These are phyloP conservation scores for Blomia tropicalis DNA, from an alignment of 2,888 invertebrate genomes.

Conservation along the genomic window DNA sequence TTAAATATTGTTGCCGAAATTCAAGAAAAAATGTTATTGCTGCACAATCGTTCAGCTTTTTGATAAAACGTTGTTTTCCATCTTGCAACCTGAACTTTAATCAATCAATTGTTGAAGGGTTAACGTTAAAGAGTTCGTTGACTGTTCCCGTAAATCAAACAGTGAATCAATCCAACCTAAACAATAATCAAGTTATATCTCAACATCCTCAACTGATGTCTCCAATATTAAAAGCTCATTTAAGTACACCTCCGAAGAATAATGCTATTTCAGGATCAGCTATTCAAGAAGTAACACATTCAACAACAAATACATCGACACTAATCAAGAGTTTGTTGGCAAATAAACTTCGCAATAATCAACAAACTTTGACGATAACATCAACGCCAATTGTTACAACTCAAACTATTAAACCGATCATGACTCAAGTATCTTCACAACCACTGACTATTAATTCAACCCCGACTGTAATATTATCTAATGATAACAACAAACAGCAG, in stretches of 20 bases:
- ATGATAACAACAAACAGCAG: background rate
- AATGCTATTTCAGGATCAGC: slow-evolving; percentile 19
- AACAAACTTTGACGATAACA: background rate
- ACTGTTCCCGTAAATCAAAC: background rate
- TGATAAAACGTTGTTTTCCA: slow-evolving; percentile 25
- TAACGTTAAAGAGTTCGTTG: background rate
- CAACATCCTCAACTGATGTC: slow-evolving; percentile 21
- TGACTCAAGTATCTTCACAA: background rate
- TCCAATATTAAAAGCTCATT: slow-evolving; percentile 59
- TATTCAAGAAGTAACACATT: slow-evolving; percentile 31
- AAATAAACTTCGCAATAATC: slow-evolving; percentile 54
- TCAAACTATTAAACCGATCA: background rate
- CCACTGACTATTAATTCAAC: background rate
- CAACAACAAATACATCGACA: slow-evolving; percentile 46
- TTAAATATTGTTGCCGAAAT: slow-evolving; percentile 23
- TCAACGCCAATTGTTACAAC: background rate
- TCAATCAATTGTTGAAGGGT: background rate
- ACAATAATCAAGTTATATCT: background rate
- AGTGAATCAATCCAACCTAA: background rate
- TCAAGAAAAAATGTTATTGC: slow-evolving; percentile 21
- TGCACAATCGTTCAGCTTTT: slow-evolving; percentile 17
- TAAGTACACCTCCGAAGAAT: slow-evolving; percentile 46
- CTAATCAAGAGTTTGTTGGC: slow-evolving; percentile 84
- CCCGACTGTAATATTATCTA: background rate
- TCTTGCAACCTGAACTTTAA: slow-evolving; percentile 6